Evolutionary conservation across 1,140 invertebrate species (phyloP).

Genomic region (Bombus waltoni): DNA sequence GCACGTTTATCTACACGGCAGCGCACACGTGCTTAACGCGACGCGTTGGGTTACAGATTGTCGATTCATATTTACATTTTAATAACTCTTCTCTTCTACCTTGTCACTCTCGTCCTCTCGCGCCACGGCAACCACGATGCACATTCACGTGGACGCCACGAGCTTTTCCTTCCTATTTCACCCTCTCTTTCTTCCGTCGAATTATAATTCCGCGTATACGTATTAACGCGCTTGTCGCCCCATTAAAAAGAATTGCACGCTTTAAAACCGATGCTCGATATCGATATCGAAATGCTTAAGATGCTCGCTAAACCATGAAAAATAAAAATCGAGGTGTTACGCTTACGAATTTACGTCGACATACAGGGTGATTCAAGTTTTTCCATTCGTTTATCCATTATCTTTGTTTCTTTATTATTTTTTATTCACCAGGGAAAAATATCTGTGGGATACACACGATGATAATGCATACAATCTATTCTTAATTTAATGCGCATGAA

Average conservation of each 20-base stretch:
- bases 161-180: slow-evolving; percentile 18
- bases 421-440: slow-evolving; percentile 15
- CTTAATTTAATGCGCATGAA: slow-evolving; percentile 52
- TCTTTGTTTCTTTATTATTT: neutral
- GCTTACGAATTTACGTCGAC: neutral
- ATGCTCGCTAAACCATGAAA: neutral
- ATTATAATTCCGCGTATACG: slow-evolving; percentile 18
- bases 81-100: slow-evolving; percentile 70
- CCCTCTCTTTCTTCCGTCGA: neutral
- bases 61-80: slow-evolving; percentile 75
- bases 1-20: slow-evolving; percentile 60
- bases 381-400: neutral
- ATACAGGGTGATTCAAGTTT: neutral
- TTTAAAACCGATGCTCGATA: slow-evolving; percentile 1
- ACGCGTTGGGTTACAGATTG: slow-evolving; percentile 66
- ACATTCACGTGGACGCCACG: slow-evolving; percentile 9
- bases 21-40: slow-evolving; percentile 60
- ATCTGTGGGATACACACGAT: neutral
- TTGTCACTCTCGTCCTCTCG: slow-evolving; percentile 53
- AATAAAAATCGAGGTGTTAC: neutral
- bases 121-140: slow-evolving; percentile 31
- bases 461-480: slow-evolving; percentile 30
- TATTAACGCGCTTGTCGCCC: slow-evolving; percentile 16
- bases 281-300: neutral
- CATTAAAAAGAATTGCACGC: slow-evolving; percentile 18